phyloP scores from a whole-genome alignment of 2,113 vertebrate species.

The Raphicerus campestris region DNA sequence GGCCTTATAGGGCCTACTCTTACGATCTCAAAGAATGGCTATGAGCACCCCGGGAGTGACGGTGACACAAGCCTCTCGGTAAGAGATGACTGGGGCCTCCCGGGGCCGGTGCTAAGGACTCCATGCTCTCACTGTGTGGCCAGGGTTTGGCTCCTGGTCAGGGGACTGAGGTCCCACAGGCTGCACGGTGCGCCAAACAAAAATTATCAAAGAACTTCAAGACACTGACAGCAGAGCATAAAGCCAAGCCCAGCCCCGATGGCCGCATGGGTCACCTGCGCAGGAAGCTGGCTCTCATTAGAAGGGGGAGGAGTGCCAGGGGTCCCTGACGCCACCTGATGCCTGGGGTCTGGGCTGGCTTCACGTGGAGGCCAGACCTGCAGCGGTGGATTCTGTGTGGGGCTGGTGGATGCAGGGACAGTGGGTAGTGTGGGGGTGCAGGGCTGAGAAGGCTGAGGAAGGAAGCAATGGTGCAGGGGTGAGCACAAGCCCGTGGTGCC shows the following conservation, averaged over 20 bases:
- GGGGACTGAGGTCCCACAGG: not conserved
- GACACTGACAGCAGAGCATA: not conserved
- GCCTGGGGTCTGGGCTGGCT: not conserved
- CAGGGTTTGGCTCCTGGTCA: not conserved
- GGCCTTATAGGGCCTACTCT: not conserved
- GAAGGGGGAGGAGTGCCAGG: not conserved
- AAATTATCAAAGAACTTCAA: not conserved
- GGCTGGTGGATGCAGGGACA: not conserved
- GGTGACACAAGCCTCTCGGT: not conserved
- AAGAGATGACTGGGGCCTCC: not conserved
- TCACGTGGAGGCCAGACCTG: not conserved
- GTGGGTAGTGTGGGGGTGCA: not conserved
- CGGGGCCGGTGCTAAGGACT: not conserved
- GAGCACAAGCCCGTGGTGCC: not conserved
- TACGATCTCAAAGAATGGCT: not conserved
- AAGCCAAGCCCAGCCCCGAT: rapidly evolving
- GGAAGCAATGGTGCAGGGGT: not conserved
- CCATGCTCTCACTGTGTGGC: not conserved
- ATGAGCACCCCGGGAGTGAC: not conserved
- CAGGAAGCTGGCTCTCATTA: not conserved
- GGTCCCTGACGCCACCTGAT: rapidly evolving
- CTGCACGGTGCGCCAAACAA: no score
- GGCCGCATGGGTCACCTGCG: rapidly evolving
- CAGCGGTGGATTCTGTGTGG: not conserved
- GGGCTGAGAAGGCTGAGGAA: not conserved